Conservation (phyloP, 2,797 vertebrate species). For the Acipenser transmontanus region DNA sequence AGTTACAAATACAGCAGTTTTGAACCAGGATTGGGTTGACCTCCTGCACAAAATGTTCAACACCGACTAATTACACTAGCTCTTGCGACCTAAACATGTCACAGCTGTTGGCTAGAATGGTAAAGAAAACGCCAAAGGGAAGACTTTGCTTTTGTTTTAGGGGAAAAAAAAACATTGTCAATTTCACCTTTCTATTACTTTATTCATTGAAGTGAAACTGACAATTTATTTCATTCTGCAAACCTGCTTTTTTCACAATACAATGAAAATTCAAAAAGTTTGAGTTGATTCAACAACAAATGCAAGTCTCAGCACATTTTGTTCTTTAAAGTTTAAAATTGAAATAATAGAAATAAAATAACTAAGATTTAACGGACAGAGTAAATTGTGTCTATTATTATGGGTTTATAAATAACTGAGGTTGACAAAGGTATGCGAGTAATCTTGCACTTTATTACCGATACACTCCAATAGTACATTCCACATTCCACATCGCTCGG, state of each 20-base stretch:
- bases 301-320: constrained; percentile 35
- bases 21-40: too few relatives aligned
- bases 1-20: too few relatives aligned
- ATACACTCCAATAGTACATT: too few relatives aligned
- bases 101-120: too few relatives aligned
- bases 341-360: neutral
- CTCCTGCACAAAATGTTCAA: too few relatives aligned
- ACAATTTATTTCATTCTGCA: constrained; percentile 32
- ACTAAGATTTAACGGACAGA: constrained; percentile 9
- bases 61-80: too few relatives aligned
- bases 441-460: too few relatives aligned
- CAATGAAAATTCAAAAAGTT: constrained; percentile 46
- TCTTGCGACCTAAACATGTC: too few relatives aligned
- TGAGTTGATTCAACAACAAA: constrained; percentile 36
- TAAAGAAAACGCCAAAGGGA: neutral
- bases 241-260: constrained; percentile 36
- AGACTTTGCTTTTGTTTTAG: neutral
- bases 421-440: too few relatives aligned
- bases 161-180: constrained; percentile 30
- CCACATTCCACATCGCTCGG: too few relatives aligned
- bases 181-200: constrained; percentile 32
- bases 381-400: too few relatives aligned
- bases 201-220: constrained; percentile 32
- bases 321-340: constrained; percentile 33
- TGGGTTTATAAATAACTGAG: too few relatives aligned